Evolutionary conservation across 2,113 vertebrate species (phyloP).

Genomic region (Otis tarda): DNA sequence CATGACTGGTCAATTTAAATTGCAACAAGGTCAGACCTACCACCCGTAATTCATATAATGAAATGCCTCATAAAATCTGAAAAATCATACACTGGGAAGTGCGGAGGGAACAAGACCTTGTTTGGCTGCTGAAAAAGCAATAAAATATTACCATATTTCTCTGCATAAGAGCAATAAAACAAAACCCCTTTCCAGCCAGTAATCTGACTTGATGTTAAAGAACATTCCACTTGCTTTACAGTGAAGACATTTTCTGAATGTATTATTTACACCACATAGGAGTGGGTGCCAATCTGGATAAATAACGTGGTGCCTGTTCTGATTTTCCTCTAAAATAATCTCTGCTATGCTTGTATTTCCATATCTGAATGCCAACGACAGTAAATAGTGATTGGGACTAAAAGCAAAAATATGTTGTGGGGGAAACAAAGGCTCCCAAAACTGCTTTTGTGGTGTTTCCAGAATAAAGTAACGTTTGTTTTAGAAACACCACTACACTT

Average conservation of each 20-base stretch:
- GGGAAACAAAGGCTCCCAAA: neutral
- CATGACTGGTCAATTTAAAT: neutral
- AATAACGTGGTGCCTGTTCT: neutral
- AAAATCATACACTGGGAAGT: neutral
- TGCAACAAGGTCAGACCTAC: neutral
- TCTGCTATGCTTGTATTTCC: neutral
- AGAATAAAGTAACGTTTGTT: neutral
- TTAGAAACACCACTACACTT: neutral
- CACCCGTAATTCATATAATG: conserved; percentile 22
- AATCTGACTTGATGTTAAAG: neutral
- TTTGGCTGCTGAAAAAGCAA: neutral
- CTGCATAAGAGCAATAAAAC: neutral
- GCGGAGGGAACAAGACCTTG: neutral
- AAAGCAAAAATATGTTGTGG: neutral
- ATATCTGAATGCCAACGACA: neutral
- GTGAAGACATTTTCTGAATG: neutral
- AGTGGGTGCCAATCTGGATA: neutral
- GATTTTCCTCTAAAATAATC: neutral
- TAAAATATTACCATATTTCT: neutral
- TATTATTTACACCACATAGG: neutral
- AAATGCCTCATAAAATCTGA: conserved; percentile 42
- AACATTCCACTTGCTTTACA: neutral
- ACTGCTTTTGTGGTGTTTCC: neutral
- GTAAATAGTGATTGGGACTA: neutral
- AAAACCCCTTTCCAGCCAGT: neutral